phyloP scores from a whole-genome alignment of 30 jellyfish, hydroid and myxozoan genomes.

The Turritopsis dohrnii region DNA sequence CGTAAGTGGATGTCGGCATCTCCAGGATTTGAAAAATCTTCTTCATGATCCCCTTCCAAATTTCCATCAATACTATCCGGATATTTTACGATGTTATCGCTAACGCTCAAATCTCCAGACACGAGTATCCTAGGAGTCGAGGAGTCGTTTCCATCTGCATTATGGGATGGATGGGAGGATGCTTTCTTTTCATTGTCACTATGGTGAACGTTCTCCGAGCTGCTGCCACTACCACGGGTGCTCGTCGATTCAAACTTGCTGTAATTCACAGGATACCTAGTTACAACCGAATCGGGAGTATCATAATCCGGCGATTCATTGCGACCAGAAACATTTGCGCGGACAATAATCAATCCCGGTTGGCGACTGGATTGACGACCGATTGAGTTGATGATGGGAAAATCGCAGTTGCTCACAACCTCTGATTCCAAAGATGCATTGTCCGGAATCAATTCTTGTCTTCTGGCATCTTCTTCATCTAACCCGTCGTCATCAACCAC shows the following conservation, averaged over 20 bases:
- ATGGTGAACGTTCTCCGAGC: neutral
- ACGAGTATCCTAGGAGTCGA: too few species aligned
- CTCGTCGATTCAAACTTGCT: neutral
- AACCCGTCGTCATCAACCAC: neutral
- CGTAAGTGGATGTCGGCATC: too few species aligned
- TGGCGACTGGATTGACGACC: too few species aligned
- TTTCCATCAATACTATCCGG: too few species aligned
- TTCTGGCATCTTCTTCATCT: slow-evolving; percentile 15
- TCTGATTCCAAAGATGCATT: neutral
- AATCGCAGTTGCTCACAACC: neutral
- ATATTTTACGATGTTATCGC: too few species aligned
- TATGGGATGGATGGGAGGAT: neutral
- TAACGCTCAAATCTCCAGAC: too few species aligned
- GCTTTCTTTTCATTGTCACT: neutral
- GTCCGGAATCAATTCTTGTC: neutral
- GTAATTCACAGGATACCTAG: neutral
- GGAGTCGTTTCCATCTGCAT: neutral
- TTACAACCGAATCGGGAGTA: neutral
- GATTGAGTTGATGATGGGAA: neutral
- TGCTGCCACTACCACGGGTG: neutral
- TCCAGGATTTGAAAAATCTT: too few species aligned
- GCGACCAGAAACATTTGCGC: too few species aligned
- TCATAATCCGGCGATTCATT: neutral
- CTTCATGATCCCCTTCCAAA: too few species aligned
- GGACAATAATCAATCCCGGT: neutral